Percentiles rank a stretch among this genome's conserved stretches.
phyloP scores from a whole-genome alignment of 37 sponge, comb jelly and placozoan species.

The Lycopodina hypogea region DNA sequence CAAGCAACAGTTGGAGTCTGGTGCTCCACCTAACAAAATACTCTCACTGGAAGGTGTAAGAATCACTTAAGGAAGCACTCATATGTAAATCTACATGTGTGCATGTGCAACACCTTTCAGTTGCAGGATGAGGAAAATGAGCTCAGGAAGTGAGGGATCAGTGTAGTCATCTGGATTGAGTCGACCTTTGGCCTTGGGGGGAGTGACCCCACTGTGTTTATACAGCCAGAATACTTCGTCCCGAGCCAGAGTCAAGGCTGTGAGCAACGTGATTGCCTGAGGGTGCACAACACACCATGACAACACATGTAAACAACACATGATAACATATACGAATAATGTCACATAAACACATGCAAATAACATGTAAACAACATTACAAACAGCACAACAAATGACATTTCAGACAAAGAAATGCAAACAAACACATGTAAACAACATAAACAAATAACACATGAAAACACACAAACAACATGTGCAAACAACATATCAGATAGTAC shows the following conservation, averaged over 20 bases:
- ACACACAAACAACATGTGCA: too few relatives aligned
- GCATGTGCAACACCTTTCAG: conserved; percentile 54
- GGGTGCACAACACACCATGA: neutral
- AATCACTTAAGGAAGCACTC: too few relatives aligned
- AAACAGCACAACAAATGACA: too few relatives aligned
- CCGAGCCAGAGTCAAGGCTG: conserved; percentile 71
- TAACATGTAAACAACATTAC: too few relatives aligned
- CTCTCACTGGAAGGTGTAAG: too few relatives aligned
- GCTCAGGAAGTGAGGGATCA: conserved; percentile 75
- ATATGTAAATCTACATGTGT: too few relatives aligned
- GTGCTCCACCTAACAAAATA: too few relatives aligned
- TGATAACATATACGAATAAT: neutral
- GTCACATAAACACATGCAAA: neutral
- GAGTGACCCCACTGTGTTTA: conserved; percentile 47
- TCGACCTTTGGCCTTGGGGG: conserved; percentile 71
- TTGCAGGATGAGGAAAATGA: conserved; percentile 63
- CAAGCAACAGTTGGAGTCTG: too few relatives aligned
- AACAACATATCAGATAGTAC: too few relatives aligned
- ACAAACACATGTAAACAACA: too few relatives aligned
- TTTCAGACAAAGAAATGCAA: too few relatives aligned
- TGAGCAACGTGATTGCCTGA: conserved; percentile 66
- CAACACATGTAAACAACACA: neutral
- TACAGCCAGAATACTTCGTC: conserved; percentile 89
- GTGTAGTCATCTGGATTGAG: conserved; percentile 71
- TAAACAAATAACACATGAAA: too few relatives aligned